Conservation (phyloP, 1,140 invertebrate species). For the Lutraria rhynchaena region DNA sequence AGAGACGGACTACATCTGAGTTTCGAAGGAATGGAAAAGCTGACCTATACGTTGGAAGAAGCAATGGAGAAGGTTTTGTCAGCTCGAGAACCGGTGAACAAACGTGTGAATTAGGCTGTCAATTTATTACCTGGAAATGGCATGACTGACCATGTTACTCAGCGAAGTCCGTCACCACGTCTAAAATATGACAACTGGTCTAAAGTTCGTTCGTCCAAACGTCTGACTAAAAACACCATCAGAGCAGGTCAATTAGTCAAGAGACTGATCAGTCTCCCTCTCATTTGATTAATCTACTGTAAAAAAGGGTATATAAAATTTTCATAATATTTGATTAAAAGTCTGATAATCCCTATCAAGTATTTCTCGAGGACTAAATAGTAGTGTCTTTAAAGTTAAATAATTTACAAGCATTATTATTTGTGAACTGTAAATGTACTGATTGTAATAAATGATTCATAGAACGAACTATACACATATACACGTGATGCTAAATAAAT, state of each 20-base stretch:
- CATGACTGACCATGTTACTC: background rate
- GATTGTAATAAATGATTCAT: no score
- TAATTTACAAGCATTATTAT: no score
- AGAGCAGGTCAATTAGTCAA: background rate
- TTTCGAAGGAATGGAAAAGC: background rate
- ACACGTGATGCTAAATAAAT: background rate
- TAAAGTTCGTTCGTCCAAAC: no score
- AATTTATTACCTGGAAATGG: background rate
- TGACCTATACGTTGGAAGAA: no score
- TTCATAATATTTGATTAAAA: background rate
- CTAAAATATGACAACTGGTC: no score
- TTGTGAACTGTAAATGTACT: no score
- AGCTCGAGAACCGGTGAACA: no score
- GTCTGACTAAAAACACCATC: background rate
- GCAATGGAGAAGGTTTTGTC: slow-evolving; percentile 1
- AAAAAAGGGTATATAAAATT: no score
- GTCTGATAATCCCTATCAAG: background rate
- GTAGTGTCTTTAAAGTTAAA: no score
- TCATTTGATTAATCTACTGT: background rate
- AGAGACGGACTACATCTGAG: slow-evolving; percentile 23
- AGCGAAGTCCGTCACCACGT: no score
- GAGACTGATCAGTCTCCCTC: background rate
- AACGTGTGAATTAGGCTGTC: background rate
- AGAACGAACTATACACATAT: background rate
- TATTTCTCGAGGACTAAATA: background rate